Conservation (phyloP, 2,888 invertebrate species). For the Cephus nigrinus region DNA sequence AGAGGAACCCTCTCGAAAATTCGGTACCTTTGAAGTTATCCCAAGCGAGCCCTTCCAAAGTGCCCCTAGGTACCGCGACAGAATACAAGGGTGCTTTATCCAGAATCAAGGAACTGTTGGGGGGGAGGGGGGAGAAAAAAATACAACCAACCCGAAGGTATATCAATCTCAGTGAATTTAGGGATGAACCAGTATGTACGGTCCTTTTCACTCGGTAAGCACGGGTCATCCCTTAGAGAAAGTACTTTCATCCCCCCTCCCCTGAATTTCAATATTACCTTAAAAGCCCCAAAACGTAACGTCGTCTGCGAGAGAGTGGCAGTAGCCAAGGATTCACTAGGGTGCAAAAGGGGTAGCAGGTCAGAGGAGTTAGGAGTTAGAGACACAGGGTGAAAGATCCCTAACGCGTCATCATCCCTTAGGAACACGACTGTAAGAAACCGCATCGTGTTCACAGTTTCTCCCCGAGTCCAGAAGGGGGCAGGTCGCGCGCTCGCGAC, state of each 20-base stretch:
- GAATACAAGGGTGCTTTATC: neutral
- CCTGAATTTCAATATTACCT: neutral
- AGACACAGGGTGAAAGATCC: neutral
- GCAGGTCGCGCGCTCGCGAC: neutral
- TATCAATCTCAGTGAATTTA: too few relatives aligned
- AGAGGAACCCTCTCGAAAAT: neutral
- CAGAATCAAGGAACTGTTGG: slow-evolving; percentile 19
- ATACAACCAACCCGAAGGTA: too few relatives aligned
- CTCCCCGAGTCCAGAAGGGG: neutral
- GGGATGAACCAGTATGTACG: neutral
- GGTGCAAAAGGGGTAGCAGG: neutral
- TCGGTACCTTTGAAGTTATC: neutral
- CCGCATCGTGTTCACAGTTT: neutral
- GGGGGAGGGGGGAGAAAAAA: slow-evolving; percentile 7
- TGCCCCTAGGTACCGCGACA: neutral
- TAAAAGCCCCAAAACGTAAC: neutral
- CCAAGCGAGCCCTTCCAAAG: neutral
- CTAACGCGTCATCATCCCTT: neutral
- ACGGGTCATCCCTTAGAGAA: neutral
- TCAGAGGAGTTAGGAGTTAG: neutral
- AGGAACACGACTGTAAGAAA: neutral
- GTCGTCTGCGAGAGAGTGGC: neutral
- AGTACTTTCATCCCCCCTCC: neutral
- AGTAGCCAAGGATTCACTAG: neutral
- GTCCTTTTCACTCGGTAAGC: neutral